Conservation (phyloP, 64 coral and sea anemone genomes). For the Dendrophyllia cribrosa region DNA sequence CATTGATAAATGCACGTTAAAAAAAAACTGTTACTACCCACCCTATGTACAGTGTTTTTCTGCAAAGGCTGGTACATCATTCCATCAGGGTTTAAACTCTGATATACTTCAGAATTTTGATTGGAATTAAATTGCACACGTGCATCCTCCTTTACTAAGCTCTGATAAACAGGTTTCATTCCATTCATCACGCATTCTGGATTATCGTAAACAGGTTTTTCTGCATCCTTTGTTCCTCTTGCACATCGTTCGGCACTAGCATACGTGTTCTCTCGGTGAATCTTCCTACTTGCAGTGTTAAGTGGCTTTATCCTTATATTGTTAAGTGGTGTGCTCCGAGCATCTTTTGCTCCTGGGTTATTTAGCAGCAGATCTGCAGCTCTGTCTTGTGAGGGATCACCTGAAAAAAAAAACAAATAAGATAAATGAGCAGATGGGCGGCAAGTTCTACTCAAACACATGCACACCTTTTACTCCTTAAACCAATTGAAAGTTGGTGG, state of each 20-base stretch:
- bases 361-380: not conserved
- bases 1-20: not conserved
- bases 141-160: not conserved
- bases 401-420: not conserved
- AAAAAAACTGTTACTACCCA: not conserved
- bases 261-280: not conserved
- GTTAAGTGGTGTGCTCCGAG: not conserved
- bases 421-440: not conserved
- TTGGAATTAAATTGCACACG: not conserved
- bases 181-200: not conserved
- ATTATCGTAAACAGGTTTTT: not conserved
- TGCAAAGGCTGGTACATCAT: conserved; percentile 11
- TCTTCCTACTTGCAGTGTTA: conserved; percentile 1
- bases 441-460: too few relatives aligned
- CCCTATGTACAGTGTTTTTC: not conserved
- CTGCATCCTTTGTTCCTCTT: not conserved
- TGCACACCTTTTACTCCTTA: too few relatives aligned
- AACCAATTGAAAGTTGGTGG: too few relatives aligned
- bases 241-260: not conserved
- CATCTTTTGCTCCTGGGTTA: not conserved
- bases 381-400: not conserved
- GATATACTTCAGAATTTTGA: not conserved
- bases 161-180: not conserved
- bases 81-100: conserved; percentile 4
- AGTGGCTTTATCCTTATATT: not conserved